A percentile compares a stretch with the other conserved stretches of the same genome.
Conservation (phyloP, 2,888 invertebrate species). For the Polylopha cassiicola region DNA sequence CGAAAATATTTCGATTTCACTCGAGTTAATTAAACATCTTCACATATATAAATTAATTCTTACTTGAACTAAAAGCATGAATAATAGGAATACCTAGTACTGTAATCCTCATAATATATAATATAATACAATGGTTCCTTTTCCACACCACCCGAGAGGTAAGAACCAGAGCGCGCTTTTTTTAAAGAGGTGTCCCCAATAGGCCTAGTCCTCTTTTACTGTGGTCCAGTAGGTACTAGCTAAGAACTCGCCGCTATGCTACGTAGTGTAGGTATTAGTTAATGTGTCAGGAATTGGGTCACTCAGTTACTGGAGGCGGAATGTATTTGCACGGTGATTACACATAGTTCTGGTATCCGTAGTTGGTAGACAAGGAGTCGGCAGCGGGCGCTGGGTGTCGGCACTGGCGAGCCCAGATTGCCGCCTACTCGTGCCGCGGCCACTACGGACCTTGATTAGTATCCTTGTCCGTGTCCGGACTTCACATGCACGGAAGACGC, state of each 20-base stretch:
- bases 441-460: slow-evolving; percentile 10
- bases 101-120: too few species aligned
- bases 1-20: too few species aligned
- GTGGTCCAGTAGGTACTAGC: slow-evolving; percentile 34
- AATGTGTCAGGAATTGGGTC: slow-evolving; percentile 72
- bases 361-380: slow-evolving; percentile 53
- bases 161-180: slow-evolving; percentile 70
- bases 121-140: slow-evolving; percentile 40
- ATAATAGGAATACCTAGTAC: too few species aligned
- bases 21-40: too few species aligned
- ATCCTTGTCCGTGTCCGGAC: slow-evolving; percentile 18
- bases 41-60: too few species aligned
- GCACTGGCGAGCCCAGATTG: too few species aligned
- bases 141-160: slow-evolving; percentile 74
- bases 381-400: too few species aligned
- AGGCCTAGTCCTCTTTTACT: slow-evolving; percentile 67
- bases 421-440: slow-evolving; percentile 14
- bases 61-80: too few species aligned
- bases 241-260: slow-evolving; percentile 31
- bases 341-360: slow-evolving; percentile 53
- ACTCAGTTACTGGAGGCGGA: slow-evolving; percentile 66
- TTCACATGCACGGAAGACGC: slow-evolving; percentile 16
- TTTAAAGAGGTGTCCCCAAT: slow-evolving; percentile 73
- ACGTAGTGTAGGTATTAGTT: slow-evolving; percentile 55
- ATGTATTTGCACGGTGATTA: slow-evolving; percentile 56